Evolutionary conservation across 2,113 vertebrate species (phyloP), one percentile per base, ranked within the genome.

Genomic region (Calidris pugnax): DNA sequence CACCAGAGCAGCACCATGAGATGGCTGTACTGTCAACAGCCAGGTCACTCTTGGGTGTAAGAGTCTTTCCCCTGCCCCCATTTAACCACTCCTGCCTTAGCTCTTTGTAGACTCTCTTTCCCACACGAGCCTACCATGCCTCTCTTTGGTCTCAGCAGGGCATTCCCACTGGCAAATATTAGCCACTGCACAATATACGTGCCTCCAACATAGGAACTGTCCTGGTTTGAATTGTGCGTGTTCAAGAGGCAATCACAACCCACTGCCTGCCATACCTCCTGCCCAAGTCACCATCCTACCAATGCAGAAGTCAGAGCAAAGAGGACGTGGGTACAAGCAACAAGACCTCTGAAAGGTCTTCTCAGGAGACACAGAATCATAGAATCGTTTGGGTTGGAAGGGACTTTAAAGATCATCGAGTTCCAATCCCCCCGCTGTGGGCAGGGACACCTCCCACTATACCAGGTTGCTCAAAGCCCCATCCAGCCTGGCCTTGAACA

Each of bases 1-100:
- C 4, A 2, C 22, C 3, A 2, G 68, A 3, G 8, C 10, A 82
- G 62, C 66, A 57, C 26, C 1, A 0, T 4, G 4, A 85, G 23
- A 41, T 73, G n/a, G n/a, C 77, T 11, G 0, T n/a, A 15, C 18
- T 47, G 59, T 77, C 53, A 64, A 16, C n/a, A 62, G 12, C 14
- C 80, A 89, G 35, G 48, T 71, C 48, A 43, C 10, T 74, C 32
- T 15, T 32, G 45, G 23, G 33, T 26, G 27, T 64, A 28, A 77
- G 35, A 48, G 53, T 47, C 53, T 57, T 90, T 71, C 12, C 32
- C 10, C 21, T 6, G 19, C 2, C 3, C 37, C 2, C 14, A 8
- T 51, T 51, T 51, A 84, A 41, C 41, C 16, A 23, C 43, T 76
- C 28, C n/a, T 63, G 14, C 33, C 45, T 62, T 33, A 55, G 45